Evolutionary conservation across 2,888 invertebrate species (phyloP).

Genomic region (Meteorus cinctellus): DNA sequence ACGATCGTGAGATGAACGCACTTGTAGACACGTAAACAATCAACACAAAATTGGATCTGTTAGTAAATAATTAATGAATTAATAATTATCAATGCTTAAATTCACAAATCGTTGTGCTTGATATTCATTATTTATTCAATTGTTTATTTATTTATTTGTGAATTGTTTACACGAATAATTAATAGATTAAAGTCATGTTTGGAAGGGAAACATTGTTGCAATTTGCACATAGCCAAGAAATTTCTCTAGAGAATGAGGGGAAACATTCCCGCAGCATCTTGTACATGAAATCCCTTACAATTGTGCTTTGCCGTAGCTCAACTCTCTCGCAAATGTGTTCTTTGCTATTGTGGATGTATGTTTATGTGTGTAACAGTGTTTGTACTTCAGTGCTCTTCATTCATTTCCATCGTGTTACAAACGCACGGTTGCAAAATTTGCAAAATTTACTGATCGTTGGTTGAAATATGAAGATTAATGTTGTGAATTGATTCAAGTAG

Average conservation of each 20-base stretch:
- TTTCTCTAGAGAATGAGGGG: constrained; percentile 1
- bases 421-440: neutral
- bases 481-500: no score
- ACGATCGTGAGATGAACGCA: constrained; percentile 31
- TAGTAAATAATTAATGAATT: neutral
- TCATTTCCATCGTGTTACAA: neutral
- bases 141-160: neutral
- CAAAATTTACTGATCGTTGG: neutral
- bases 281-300: neutral
- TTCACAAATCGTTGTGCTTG: neutral
- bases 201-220: neutral
- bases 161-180: neutral
- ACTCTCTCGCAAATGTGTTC: no score
- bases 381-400: neutral
- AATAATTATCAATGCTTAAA: neutral
- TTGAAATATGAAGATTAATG: neutral
- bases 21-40: constrained; percentile 48
- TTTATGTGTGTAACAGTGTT: neutral
- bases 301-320: neutral
- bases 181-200: neutral
- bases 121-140: neutral
- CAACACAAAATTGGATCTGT: constrained; percentile 37
- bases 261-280: neutral
- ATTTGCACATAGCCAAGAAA: neutral
- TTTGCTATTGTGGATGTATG: neutral